Evolutionary conservation across 2,888 invertebrate genomes (phyloP).

Genomic region (Tortrix viridana): DNA sequence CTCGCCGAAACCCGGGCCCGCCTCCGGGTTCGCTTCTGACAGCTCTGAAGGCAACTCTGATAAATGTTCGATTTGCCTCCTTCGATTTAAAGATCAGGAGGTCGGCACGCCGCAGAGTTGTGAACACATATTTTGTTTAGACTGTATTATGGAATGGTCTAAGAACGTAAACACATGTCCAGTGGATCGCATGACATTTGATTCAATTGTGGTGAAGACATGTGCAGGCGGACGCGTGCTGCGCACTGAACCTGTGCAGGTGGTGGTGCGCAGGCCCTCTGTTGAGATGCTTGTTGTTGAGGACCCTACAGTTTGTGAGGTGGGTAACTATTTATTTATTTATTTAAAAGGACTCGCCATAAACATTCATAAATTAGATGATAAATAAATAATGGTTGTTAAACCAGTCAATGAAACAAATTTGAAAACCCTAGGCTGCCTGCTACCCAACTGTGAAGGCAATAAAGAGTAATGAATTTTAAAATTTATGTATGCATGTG

Average conservation of each 20-base stretch:
- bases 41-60: constrained; percentile 89
- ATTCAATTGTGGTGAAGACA: constrained; percentile 89
- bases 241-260: constrained; percentile 87
- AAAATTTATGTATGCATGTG: no score
- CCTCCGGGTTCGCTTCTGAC: constrained; percentile 79
- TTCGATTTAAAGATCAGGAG: constrained; percentile 90
- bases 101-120: constrained; percentile 94
- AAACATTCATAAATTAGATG: background rate
- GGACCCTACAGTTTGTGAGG: constrained; percentile 91
- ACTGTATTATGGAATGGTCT: constrained; percentile 97
- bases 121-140: constrained; percentile 95
- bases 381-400: background rate
- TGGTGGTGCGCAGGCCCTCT: constrained; percentile 76
- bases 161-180: constrained; percentile 98
- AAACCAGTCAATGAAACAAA: no score
- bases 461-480: no score
- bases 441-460: no score
- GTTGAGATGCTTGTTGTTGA: constrained; percentile 79
- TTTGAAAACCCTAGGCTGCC: no score
- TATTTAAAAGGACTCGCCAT: no score
- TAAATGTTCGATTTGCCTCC: constrained; percentile 95
- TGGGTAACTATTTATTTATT: constrained; percentile 48
- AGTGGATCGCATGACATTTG: constrained; percentile 93
- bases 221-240: constrained; percentile 87
- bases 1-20: constrained; percentile 52